phyloP scores from a whole-genome alignment of 2,797 vertebrate species.

The Danio aesculapii region DNA sequence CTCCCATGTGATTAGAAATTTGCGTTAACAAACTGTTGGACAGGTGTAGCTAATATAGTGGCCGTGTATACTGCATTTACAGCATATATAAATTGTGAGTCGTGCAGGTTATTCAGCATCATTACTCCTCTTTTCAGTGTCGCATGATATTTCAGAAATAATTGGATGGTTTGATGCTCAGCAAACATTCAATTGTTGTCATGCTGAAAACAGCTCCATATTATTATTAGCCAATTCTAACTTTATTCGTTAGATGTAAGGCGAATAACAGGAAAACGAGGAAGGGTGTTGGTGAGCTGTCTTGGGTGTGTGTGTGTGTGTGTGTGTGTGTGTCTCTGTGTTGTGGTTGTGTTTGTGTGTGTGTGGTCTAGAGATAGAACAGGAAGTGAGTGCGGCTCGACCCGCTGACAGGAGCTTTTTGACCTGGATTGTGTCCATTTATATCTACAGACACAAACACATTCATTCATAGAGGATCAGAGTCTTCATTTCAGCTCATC shows the following conservation, averaged over 20 bases:
- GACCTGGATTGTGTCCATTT: conserved; percentile 37
- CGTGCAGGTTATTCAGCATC: background rate
- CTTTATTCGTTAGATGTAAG: background rate
- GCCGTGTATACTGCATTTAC: no score
- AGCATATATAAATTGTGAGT: no score
- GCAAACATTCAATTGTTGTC: background rate
- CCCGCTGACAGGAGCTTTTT: conserved; percentile 8
- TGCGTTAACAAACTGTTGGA: no score
- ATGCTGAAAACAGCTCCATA: background rate
- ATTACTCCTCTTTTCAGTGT: background rate
- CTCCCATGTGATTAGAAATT: no score
- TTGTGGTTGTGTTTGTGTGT: background rate
- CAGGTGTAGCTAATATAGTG: no score
- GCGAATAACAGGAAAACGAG: conserved; percentile 36
- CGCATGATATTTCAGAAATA: background rate
- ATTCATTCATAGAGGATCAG: background rate
- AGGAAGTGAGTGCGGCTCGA: conserved; percentile 13
- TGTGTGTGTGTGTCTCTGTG: conserved; percentile 14
- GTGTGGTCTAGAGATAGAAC: conserved; percentile 30
- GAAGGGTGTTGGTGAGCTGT: conserved; percentile 22
- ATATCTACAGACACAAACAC: background rate
- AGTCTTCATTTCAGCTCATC: background rate
- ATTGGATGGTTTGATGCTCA: background rate
- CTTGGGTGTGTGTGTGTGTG: conserved; percentile 16
- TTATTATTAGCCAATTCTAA: conserved; percentile 1